A percentile compares a stretch with the other conserved stretches of the same genome.
Evolutionary conservation across 2,113 vertebrate genomes (phyloP).

Genomic region (Cheilinus undulatus): DNA sequence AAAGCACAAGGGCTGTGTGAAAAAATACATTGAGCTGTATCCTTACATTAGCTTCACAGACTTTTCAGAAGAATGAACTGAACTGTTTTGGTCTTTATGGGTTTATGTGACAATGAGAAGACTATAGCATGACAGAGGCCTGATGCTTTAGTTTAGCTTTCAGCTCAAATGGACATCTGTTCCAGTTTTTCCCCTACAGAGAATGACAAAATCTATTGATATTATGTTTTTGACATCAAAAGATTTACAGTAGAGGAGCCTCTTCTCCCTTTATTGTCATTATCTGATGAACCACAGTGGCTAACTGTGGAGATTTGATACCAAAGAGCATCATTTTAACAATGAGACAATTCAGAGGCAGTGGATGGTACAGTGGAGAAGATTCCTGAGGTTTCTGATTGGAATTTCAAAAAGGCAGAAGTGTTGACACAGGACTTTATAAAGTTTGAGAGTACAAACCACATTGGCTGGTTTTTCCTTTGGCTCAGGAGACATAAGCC

Average conservation of each 20-base stretch:
- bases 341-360: conserved; percentile 28
- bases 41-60: neutral
- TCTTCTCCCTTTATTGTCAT: conserved; percentile 16
- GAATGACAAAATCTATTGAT: conserved; percentile 15
- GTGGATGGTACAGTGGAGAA: conserved; percentile 24
- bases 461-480: conserved; percentile 46
- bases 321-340: conserved; percentile 20
- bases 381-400: conserved; percentile 65
- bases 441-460: conserved; percentile 54
- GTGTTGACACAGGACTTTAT: conserved; percentile 67
- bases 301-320: conserved; percentile 1
- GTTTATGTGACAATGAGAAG: neutral
- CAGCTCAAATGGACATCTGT: conserved; percentile 4
- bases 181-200: neutral
- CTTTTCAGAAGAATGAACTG: neutral
- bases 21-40: neutral
- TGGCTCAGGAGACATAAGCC: conserved; percentile 35
- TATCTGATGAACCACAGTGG: conserved; percentile 26
- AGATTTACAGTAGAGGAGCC: neutral
- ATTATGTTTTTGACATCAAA: conserved; percentile 9
- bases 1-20: too few species aligned
- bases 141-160: neutral
- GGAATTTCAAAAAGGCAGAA: conserved; percentile 49
- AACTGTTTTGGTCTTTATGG: conserved; percentile 7
- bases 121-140: neutral